Evolutionary conservation across 2,888 invertebrate genomes (phyloP).

Genomic region (Epicampocera succincta): DNA sequence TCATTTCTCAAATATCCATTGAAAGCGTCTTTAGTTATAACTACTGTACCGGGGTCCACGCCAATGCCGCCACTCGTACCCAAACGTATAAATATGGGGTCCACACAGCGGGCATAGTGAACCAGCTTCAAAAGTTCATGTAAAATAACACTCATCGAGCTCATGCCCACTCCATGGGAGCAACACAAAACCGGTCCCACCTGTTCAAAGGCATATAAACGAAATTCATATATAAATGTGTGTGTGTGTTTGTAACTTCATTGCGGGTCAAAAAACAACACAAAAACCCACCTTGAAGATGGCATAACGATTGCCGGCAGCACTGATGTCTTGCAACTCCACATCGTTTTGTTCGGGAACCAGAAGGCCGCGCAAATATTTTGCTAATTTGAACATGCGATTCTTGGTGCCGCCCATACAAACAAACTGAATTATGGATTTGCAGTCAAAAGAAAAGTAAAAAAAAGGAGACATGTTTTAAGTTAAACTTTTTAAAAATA

Average conservation of each 20-base stretch:
- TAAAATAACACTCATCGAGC: conserved; percentile 97
- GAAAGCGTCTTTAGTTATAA: conserved; percentile 94
- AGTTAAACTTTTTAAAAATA: too few relatives aligned
- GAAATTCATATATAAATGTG: not conserved
- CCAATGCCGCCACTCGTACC: conserved; percentile 97
- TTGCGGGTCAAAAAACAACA: too few relatives aligned
- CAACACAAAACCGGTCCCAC: conserved; percentile 79
- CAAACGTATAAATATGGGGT: conserved; percentile 95
- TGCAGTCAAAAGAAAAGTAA: not conserved
- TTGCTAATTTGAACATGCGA: conserved; percentile 94
- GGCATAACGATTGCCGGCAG: conserved; percentile 93
- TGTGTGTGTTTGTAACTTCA: not conserved
- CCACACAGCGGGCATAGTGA: conserved; percentile 92
- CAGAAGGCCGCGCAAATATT: conserved; percentile 91
- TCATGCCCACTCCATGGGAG: conserved; percentile 97
- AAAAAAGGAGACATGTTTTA: too few relatives aligned
- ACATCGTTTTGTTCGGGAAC: conserved; percentile 90
- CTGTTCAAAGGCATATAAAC: conserved; percentile 64
- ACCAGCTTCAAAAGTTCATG: conserved; percentile 98
- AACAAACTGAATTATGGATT: conserved; percentile 86
- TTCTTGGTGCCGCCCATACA: conserved; percentile 97
- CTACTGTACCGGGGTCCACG: conserved; percentile 93
- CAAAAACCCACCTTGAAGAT: conserved; percentile 90
- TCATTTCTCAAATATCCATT: conserved; percentile 91
- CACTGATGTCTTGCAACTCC: conserved; percentile 91